Evolutionary conservation across 2,888 invertebrate species (phyloP).

Genomic region (Chorisops tibialis): DNA sequence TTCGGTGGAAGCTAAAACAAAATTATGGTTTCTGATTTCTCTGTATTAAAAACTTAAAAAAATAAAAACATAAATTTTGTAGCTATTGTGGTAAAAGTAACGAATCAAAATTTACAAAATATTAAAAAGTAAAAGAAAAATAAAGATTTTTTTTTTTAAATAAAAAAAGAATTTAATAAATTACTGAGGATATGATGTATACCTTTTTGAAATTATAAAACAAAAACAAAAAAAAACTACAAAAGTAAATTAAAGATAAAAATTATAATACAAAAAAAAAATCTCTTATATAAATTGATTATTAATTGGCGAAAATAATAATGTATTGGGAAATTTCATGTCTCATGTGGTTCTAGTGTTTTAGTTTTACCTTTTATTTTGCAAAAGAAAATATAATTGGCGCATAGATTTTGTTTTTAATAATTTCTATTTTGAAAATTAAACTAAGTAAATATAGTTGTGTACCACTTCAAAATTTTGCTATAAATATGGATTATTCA

Average conservation of each 20-base stretch:
- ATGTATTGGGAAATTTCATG: not conserved
- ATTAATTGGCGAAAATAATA: constrained; percentile 17
- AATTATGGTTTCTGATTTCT: constrained; percentile 1
- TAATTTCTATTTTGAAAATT: no score
- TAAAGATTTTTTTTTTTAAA: not conserved
- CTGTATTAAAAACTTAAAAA: not conserved
- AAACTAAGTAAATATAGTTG: no score
- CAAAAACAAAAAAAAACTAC: constrained; percentile 4
- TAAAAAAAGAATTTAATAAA: constrained; percentile 12
- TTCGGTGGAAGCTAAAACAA: constrained; percentile 16
- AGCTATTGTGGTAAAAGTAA: not conserved
- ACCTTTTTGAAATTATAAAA: constrained; percentile 26
- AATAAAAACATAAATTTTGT: not conserved
- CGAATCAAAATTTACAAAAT: not conserved
- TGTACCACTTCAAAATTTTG: no score
- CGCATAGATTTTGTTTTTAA: no score
- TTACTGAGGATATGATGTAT: constrained; percentile 31
- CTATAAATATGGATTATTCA: no score
- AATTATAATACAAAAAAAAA: not conserved
- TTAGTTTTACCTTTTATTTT: not conserved
- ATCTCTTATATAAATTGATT: constrained; percentile 15
- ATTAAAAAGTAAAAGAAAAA: not conserved
- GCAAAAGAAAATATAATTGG: not conserved
- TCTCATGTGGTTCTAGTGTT: no score
- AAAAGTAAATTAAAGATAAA: constrained; percentile 11